Evolutionary conservation across 2,113 vertebrate genomes (phyloP).

Genomic region (Chloropsis hardwickii): DNA sequence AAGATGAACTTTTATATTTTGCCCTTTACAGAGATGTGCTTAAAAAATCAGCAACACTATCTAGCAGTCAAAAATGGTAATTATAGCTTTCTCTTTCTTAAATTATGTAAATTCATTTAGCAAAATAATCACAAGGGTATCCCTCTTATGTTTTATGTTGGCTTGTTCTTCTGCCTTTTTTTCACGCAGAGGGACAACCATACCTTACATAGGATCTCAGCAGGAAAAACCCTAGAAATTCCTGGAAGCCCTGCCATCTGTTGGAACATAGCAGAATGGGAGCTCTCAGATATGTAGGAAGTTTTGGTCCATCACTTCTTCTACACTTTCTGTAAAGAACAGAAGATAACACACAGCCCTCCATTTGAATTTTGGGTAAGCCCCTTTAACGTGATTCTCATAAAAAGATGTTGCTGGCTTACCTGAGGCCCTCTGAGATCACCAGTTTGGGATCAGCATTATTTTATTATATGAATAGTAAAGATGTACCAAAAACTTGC

Average conservation of each 20-base stretch:
- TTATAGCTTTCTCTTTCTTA: conserved; percentile 5
- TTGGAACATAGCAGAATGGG: conserved; percentile 51
- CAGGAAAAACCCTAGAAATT: conserved; percentile 66
- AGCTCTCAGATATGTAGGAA: conserved; percentile 28
- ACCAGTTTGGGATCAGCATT: not conserved
- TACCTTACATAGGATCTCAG: conserved; percentile 47
- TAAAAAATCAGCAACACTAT: not conserved
- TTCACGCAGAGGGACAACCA: conserved; percentile 55
- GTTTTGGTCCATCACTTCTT: conserved; percentile 36
- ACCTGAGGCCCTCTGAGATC: conserved; percentile 49
- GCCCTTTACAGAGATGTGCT: not conserved
- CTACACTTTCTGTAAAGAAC: conserved; percentile 50
- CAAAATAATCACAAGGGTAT: not conserved
- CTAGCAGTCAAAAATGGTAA: not conserved
- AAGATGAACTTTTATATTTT: not conserved
- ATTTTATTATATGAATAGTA: not conserved
- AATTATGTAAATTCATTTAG: not conserved
- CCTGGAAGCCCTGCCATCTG: conserved; percentile 48
- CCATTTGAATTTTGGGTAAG: conserved; percentile 55
- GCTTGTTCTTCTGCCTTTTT: conserved; percentile 60
- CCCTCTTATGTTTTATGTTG: conserved; percentile 39
- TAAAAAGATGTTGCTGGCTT: conserved; percentile 54
- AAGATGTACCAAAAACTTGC: not conserved
- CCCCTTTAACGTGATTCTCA: conserved; percentile 44
- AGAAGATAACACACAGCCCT: conserved; percentile 53